phyloP scores from a whole-genome alignment of 2,888 invertebrate genomes.

The Onchidella celtica region DNA sequence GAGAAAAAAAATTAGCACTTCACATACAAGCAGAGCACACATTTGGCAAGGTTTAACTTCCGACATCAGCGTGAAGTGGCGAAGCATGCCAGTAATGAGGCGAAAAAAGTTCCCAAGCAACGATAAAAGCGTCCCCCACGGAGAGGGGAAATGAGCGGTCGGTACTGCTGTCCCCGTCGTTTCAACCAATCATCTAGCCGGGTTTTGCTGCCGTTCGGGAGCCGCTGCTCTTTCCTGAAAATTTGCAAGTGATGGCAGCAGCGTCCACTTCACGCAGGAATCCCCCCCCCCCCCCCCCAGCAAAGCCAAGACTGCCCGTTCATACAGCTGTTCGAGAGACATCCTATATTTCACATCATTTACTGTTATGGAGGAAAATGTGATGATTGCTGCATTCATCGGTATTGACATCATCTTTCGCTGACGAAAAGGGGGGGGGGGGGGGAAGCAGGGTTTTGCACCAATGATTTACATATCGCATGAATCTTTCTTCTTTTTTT shows the following conservation, averaged over 20 bases:
- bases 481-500: not conserved
- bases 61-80: not conserved
- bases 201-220: not conserved
- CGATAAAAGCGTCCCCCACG: not conserved
- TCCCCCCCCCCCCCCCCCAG: too few species aligned
- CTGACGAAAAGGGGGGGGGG: too few species aligned
- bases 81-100: not conserved
- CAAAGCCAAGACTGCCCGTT: too few species aligned
- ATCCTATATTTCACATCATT: too few species aligned
- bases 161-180: not conserved
- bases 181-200: conserved; percentile 3
- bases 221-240: not conserved
- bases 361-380: too few species aligned
- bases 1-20: too few species aligned
- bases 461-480: not conserved
- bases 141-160: conserved; percentile 1
- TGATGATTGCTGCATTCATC: too few species aligned
- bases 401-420: too few species aligned
- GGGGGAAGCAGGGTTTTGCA: too few species aligned
- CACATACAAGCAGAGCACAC: too few species aligned
- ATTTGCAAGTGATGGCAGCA: not conserved
- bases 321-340: too few species aligned
- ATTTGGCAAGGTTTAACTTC: not conserved
- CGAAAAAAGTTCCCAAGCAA: not conserved
- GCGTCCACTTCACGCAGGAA: too few species aligned